Evolutionary conservation across 2,888 invertebrate species (phyloP).

Genomic region (Agonopterix arenella): DNA sequence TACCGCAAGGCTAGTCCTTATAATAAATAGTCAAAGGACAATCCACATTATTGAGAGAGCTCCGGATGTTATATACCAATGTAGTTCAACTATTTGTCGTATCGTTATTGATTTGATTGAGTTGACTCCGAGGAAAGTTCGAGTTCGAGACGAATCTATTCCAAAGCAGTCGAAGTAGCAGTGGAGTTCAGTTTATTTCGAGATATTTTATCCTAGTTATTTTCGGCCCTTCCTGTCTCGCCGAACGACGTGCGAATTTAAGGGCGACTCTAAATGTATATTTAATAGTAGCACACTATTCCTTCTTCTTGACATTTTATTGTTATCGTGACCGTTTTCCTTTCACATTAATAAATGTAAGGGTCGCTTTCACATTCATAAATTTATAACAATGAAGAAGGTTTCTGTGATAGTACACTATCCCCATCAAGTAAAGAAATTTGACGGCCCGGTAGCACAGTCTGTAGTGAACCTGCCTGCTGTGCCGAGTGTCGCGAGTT

Average conservation of each 20-base stretch:
- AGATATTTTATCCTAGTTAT: slow-evolving; percentile 70
- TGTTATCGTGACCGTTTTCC: neutral
- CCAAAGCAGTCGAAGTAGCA: slow-evolving; percentile 28
- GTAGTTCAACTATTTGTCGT: too few relatives aligned
- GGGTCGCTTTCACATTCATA: neutral
- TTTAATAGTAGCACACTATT: slow-evolving; percentile 11
- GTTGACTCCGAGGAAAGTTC: neutral
- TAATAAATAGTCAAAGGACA: too few relatives aligned
- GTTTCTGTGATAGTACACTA: too few relatives aligned
- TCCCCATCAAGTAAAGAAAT: too few relatives aligned
- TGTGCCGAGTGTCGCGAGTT: too few relatives aligned
- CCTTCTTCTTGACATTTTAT: slow-evolving; percentile 8
- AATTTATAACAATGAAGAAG: too few relatives aligned
- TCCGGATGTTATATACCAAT: too few relatives aligned
- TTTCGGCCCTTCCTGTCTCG: slow-evolving; percentile 66
- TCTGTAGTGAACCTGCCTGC: too few relatives aligned
- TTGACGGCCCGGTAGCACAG: too few relatives aligned
- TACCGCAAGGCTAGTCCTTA: too few relatives aligned
- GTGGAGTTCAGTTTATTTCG: slow-evolving; percentile 57
- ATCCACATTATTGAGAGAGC: too few relatives aligned
- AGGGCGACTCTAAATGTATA: slow-evolving; percentile 43
- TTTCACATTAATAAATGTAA: neutral
- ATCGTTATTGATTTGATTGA: too few relatives aligned
- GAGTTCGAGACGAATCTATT: slow-evolving; percentile 13
- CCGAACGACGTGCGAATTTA: slow-evolving; percentile 66